Evolutionary conservation across 2,797 vertebrate species (phyloP).

Genomic region (Potorous gilbertii): DNA sequence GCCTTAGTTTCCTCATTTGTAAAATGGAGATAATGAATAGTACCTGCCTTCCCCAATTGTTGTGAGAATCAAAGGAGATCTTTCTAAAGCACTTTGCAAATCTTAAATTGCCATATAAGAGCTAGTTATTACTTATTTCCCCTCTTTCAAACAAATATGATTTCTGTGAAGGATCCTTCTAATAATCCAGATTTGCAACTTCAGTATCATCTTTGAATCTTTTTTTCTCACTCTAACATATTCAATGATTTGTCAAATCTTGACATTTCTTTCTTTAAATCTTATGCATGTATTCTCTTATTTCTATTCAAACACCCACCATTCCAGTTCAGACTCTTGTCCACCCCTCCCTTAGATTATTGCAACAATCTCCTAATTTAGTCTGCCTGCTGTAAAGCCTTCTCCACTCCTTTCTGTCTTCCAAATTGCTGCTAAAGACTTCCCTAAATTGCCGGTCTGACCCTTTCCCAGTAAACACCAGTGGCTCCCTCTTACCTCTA

Average conservation of each 20-base stretch:
- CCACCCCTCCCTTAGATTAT: not conserved
- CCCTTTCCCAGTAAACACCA: constrained; percentile 4
- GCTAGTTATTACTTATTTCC: not conserved
- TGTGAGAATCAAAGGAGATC: not conserved
- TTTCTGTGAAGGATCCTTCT: not conserved
- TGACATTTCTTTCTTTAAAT: constrained; percentile 2
- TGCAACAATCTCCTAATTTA: not conserved
- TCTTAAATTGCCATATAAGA: not conserved
- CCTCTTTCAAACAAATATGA: not conserved
- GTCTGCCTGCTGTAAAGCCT: not conserved
- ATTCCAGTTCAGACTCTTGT: not conserved
- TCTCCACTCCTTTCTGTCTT: not conserved
- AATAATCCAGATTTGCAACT: not conserved
- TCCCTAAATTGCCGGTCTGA: constrained; percentile 32
- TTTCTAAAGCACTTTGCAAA: not conserved
- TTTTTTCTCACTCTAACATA: not conserved
- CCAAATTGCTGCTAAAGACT: not conserved
- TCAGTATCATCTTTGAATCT: constrained; percentile 7
- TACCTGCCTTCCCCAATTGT: not conserved
- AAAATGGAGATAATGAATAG: not conserved
- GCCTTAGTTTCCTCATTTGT: not conserved
- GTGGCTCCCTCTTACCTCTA: constrained; percentile 7
- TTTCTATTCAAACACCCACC: constrained; percentile 2
- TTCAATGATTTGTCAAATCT: not conserved
- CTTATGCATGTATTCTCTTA: not conserved